Evolutionary conservation across 2,888 invertebrate genomes (phyloP).

Genomic region (Dasypogon diadema): DNA sequence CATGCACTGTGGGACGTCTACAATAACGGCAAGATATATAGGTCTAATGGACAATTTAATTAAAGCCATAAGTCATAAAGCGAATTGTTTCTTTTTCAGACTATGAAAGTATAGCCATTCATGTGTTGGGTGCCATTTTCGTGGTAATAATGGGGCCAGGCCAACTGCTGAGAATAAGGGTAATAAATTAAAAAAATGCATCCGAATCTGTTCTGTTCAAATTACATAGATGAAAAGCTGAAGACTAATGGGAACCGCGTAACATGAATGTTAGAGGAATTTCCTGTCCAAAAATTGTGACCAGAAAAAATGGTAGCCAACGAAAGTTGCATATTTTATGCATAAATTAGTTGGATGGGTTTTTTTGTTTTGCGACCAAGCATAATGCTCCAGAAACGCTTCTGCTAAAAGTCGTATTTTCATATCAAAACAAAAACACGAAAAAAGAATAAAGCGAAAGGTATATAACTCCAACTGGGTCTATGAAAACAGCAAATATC

Average conservation of each 20-base stretch:
- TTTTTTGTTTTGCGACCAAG: too few species aligned
- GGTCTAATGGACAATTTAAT: constrained; percentile 51
- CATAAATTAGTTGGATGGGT: too few species aligned
- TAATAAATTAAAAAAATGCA: constrained; percentile 8
- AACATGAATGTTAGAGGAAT: too few species aligned
- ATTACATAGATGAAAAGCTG: constrained; percentile 17
- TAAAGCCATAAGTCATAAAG: constrained; percentile 46
- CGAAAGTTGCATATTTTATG: too few species aligned
- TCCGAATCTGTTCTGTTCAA: constrained; percentile 25
- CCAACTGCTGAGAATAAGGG: constrained; percentile 27
- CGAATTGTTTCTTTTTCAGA: constrained; percentile 46
- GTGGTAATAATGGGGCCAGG: constrained; percentile 32
- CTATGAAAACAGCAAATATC: too few species aligned
- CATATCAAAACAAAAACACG: too few species aligned
- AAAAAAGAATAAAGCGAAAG: too few species aligned
- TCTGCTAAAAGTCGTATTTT: too few species aligned
- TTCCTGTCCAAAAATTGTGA: too few species aligned
- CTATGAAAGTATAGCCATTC: constrained; percentile 34
- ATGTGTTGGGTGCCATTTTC: constrained; percentile 38
- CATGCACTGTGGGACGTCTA: constrained; percentile 16
- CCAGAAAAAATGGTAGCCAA: too few species aligned
- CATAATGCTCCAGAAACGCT: too few species aligned
- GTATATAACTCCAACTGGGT: too few species aligned
- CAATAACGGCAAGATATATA: constrained; percentile 25
- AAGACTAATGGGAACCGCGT: constrained; percentile 14